A percentile compares a stretch with the other conserved stretches of the same genome.
phyloP scores from a whole-genome alignment of 2,113 vertebrate genomes.

The Eulemur rufifrons region DNA sequence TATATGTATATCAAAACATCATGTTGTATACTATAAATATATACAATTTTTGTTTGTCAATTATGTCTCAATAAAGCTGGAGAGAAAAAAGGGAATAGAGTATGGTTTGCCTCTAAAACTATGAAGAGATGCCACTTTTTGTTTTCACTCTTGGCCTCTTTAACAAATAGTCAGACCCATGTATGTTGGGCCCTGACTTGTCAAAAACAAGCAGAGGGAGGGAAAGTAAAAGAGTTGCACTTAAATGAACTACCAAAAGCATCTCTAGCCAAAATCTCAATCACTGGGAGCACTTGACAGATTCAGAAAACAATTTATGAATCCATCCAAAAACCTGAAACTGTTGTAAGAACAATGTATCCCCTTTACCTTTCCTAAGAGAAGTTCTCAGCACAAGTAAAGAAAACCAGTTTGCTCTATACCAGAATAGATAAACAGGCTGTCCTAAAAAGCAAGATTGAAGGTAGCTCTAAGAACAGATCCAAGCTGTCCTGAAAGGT shows the following conservation, averaged over 20 bases:
- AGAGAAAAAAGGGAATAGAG: background rate
- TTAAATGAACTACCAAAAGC: conserved; percentile 19
- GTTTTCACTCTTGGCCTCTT: background rate
- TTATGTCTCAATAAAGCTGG: background rate
- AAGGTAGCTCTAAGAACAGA: background rate
- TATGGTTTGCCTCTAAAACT: background rate
- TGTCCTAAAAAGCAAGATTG: background rate
- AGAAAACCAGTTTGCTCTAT: background rate
- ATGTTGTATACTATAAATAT: background rate
- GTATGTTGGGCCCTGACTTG: background rate
- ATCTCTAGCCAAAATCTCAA: conserved; percentile 54
- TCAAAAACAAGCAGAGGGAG: background rate
- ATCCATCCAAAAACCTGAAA: conserved; percentile 40
- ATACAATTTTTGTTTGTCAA: background rate
- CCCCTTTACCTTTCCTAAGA: background rate
- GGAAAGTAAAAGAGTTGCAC: background rate
- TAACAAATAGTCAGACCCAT: background rate
- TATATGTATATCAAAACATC: background rate
- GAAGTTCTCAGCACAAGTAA: background rate
- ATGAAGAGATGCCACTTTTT: background rate
- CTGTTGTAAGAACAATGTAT: conserved; percentile 39
- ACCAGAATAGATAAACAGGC: background rate
- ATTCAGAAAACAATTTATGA: conserved; percentile 27
- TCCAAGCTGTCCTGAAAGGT: background rate
- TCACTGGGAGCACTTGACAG: background rate